Conservation (phyloP, 2,888 invertebrate genomes). For the Acanthosepion pharaonis region DNA sequence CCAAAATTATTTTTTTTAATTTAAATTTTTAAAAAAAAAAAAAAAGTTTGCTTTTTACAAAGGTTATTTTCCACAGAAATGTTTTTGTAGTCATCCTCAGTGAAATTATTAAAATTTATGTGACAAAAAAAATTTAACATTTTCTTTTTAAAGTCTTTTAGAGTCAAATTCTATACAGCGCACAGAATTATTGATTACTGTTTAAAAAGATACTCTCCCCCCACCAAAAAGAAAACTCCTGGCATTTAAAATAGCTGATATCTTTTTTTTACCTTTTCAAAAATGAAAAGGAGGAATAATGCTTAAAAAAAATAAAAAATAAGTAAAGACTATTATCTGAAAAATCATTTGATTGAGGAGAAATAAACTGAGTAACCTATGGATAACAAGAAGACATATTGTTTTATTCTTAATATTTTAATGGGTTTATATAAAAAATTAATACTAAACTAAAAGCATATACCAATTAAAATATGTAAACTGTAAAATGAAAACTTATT, state of each 20-base stretch:
- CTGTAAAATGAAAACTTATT: too few relatives aligned
- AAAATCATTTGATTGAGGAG: too few relatives aligned
- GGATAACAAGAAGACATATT: too few relatives aligned
- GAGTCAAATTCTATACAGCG: background rate
- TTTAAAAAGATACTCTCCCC: background rate
- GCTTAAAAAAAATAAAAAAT: background rate
- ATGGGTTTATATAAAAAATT: too few relatives aligned
- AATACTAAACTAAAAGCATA: too few relatives aligned
- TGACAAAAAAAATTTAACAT: background rate
- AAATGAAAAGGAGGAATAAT: conserved; percentile 16
- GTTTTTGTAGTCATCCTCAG: background rate
- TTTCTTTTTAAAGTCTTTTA: background rate
- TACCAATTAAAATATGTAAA: too few relatives aligned
- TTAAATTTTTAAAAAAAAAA: background rate
- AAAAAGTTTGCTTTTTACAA: too few relatives aligned
- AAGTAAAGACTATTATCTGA: too few relatives aligned
- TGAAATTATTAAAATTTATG: background rate
- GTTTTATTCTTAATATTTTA: too few relatives aligned
- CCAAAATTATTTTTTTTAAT: background rate
- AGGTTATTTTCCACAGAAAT: background rate
- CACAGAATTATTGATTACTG: background rate
- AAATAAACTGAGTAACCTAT: too few relatives aligned
- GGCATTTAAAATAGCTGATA: background rate
- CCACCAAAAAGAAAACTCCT: background rate
- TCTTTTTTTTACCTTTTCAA: conserved; percentile 10